Conservation (phyloP, 2,113 vertebrate species). For the Chiloscyllium plagiosum region DNA sequence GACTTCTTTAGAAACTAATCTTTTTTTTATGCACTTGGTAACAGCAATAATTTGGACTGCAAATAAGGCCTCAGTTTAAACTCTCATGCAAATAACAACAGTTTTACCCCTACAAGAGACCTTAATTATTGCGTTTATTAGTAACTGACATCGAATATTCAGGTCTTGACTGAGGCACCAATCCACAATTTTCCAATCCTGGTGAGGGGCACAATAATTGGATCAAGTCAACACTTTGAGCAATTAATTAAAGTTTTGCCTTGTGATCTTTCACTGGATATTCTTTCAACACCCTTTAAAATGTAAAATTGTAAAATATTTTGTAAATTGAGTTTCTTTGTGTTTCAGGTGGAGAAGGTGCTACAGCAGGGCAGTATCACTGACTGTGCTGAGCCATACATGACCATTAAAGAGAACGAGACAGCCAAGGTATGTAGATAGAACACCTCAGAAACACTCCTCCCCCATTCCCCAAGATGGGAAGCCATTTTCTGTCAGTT, state of each 20-base stretch:
- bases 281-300: not conserved
- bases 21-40: not conserved
- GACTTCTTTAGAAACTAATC: not conserved
- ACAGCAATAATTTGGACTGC: not conserved
- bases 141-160: not conserved
- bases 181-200: not conserved
- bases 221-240: not conserved
- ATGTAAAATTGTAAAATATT: too few relatives aligned
- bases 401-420: slow-evolving; percentile 26
- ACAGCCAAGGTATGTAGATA: slow-evolving; percentile 14
- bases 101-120: too few relatives aligned
- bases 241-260: not conserved
- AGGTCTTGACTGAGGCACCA: not conserved
- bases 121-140: not conserved
- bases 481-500: too few relatives aligned
- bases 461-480: not conserved
- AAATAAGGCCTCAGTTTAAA: not conserved
- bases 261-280: not conserved
- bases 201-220: not conserved
- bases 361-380: slow-evolving; percentile 21
- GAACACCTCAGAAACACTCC: not conserved
- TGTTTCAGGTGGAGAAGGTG: not conserved
- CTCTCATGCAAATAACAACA: not conserved
- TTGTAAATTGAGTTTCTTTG: not conserved
- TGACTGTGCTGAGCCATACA: slow-evolving; percentile 3